Evolutionary conservation across 2,888 invertebrate species (phyloP).

Genomic region (Sarcophaga rosellei): DNA sequence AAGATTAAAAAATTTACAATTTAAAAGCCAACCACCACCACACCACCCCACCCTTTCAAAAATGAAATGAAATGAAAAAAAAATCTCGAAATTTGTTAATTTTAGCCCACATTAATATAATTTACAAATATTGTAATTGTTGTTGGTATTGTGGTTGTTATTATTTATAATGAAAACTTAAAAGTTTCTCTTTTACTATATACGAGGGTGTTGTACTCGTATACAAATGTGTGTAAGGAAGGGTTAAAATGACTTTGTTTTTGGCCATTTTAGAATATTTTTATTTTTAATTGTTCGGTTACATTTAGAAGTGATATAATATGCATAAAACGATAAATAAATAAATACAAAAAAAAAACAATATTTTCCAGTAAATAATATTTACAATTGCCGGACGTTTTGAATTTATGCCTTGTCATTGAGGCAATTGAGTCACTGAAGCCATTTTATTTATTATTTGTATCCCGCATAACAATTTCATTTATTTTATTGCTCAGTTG

Average conservation of each 20-base stretch:
- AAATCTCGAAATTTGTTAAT: too few species aligned
- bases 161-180: constrained; percentile 36
- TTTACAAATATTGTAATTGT: not conserved
- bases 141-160: not conserved
- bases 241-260: not conserved
- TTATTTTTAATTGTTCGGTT: constrained; percentile 14
- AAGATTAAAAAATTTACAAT: constrained; percentile 5
- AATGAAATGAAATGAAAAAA: too few species aligned
- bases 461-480: constrained; percentile 16
- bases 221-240: not conserved
- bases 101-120: not conserved
- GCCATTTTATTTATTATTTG: constrained; percentile 19
- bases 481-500: constrained; percentile 11
- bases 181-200: constrained; percentile 27
- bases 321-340: not conserved
- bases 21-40: too few species aligned
- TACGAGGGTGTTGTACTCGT: not conserved
- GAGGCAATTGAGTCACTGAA: constrained; percentile 17
- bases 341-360: too few species aligned
- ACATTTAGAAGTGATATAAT: too few species aligned
- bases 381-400: constrained; percentile 13
- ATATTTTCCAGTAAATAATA: constrained; percentile 58
- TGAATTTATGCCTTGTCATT: not conserved
- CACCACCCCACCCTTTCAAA: too few species aligned
- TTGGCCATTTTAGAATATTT: not conserved